These are phyloP conservation scores for Shargacucullia verbasci DNA, from an alignment of 2,888 invertebrate species.

Conservation along the genomic window DNA sequence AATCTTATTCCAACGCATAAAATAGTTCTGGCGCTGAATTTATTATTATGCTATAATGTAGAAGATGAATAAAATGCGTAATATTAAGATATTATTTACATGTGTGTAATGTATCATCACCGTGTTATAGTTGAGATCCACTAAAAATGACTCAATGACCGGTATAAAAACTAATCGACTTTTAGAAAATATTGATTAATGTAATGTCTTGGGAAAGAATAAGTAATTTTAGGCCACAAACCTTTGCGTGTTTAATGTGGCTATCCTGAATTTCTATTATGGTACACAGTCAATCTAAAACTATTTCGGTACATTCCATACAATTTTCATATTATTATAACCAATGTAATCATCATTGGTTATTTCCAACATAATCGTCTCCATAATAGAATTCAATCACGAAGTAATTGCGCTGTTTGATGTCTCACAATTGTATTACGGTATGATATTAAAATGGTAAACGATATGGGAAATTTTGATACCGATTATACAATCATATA, in stretches of 20 bases:
- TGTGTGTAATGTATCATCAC: too few species aligned
- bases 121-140: too few species aligned
- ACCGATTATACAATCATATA: conserved; percentile 6
- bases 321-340: conserved; percentile 42
- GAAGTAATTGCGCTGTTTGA: conserved; percentile 51
- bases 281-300: conserved; percentile 16
- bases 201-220: neutral
- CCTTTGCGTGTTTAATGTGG: conserved; percentile 15
- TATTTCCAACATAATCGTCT: conserved; percentile 52
- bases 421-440: conserved; percentile 46
- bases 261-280: conserved; percentile 11
- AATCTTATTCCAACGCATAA: conserved; percentile 17
- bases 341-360: conserved; percentile 48
- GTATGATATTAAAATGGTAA: conserved; percentile 45
- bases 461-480: conserved; percentile 33
- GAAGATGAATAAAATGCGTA: too few species aligned
- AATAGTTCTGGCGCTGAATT: conserved; percentile 13
- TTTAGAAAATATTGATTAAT: too few species aligned
- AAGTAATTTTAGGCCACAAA: neutral
- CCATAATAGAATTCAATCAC: conserved; percentile 52
- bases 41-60: conserved; percentile 18
- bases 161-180: too few species aligned
- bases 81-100: too few species aligned
- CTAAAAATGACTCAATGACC: too few species aligned
- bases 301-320: conserved; percentile 28